Percentiles rank a stretch among this genome's conserved stretches.
These are phyloP conservation scores for Pheosia gnoma DNA, from an alignment of 2,888 invertebrate genomes.

Conservation along the genomic window DNA sequence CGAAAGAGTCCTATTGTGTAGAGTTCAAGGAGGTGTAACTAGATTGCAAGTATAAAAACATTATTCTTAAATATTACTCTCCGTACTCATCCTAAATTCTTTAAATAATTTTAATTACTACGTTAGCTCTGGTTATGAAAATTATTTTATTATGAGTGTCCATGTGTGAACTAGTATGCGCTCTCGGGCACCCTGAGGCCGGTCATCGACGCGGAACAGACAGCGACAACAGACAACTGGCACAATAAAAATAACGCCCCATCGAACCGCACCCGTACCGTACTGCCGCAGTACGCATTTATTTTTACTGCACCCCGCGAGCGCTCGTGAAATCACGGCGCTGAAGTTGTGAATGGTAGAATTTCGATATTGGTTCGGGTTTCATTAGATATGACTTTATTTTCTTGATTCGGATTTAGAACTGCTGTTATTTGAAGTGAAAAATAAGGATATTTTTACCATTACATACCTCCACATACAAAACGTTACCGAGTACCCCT, in stretches of 20 bases:
- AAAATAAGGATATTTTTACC: background rate
- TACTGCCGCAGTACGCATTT: background rate
- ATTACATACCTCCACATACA: background rate
- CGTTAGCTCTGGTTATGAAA: too few relatives aligned
- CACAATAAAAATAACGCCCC: slow-evolving; percentile 29
- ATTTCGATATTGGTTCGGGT: too few relatives aligned
- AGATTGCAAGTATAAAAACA: too few relatives aligned
- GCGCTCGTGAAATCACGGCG: background rate
- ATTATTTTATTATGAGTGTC: background rate
- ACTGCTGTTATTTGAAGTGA: background rate
- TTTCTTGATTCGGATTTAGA: too few relatives aligned
- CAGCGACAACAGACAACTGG: slow-evolving; percentile 26
- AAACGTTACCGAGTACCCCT: background rate
- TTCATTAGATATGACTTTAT: too few relatives aligned
- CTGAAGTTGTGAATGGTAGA: background rate
- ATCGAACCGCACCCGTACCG: slow-evolving; percentile 12
- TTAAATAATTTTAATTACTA: too few relatives aligned
- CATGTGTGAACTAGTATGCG: background rate
- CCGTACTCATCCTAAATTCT: too few relatives aligned
- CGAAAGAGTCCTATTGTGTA: too few relatives aligned
- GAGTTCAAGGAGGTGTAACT: too few relatives aligned
- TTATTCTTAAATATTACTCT: too few relatives aligned
- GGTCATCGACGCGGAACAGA: slow-evolving; percentile 37
- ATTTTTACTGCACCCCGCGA: background rate
- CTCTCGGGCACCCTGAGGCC: background rate